Evolutionary conservation across 1,140 invertebrate species (phyloP), one percentile per base, ranked within the genome.

Genomic region (Mercenaria mercenaria): DNA sequence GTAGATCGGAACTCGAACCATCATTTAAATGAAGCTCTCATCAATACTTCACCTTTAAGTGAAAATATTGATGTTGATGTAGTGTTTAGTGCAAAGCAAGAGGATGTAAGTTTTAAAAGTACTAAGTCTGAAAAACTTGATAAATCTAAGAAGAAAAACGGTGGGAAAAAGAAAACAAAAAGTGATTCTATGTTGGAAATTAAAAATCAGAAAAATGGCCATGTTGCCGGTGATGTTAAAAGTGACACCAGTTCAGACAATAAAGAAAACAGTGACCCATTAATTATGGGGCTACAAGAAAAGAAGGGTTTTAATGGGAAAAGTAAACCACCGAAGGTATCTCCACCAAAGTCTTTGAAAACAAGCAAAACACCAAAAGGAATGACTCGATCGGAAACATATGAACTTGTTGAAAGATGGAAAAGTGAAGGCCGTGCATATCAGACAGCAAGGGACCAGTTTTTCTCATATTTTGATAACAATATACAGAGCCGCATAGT

Each of bases 171-270:
- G 52, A 88, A 81, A 41, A 77, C 50, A 34, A 81, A 69, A 23
- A 88, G 74, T 80, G 77, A 85, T 85, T 85, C 83, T n/a, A 56
- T 72, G 64, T 34, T 87, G 1, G 56, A 77, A 50, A 61, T 43
- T 15, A 87, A 87, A 26, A 87, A 88, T 88, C 76, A 88, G 26
- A 69, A n/a, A 81, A 88, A 88, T 88, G 86, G 86, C 37, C 76
- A 88, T 52, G 29, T 87, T 34, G 29, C 50, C 1, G 37, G 29
- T 37, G 64, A 59, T 29, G 37, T 29, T 64, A 67, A 69, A 52
- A 26, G 39, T 47, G 29, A 29, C 32, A 67, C 13, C 41, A 26
- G 6, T 10, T 56, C 61, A 13, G 84, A 87, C 15, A 47, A 88
- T 47, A 89, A 89, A 34, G 88, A 89, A 59, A 89, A 88, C 39